Conservation (phyloP, 2,888 invertebrate species). For the Stenotaenia linearis region DNA sequence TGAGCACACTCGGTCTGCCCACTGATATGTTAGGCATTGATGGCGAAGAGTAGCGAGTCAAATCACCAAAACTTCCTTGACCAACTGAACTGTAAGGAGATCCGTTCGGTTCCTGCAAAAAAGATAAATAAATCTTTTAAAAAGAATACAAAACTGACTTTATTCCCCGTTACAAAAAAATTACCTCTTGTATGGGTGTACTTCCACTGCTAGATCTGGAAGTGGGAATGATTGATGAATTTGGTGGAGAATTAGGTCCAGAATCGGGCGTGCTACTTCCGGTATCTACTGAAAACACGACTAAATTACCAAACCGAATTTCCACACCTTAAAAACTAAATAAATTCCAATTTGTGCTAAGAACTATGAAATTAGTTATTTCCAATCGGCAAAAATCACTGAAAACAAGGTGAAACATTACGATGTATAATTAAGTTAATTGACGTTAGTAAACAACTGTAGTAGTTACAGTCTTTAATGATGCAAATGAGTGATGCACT, state of each 20-base stretch:
- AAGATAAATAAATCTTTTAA: slow-evolving; percentile 33
- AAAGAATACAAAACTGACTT: too few species aligned
- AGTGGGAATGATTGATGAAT: slow-evolving; percentile 56
- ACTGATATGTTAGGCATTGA: slow-evolving; percentile 96
- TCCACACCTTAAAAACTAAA: background rate
- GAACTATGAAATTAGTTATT: slow-evolving; percentile 9
- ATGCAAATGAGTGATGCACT: background rate
- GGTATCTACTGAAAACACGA: slow-evolving; percentile 36
- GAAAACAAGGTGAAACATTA: background rate
- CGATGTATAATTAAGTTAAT: background rate
- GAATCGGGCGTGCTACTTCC: slow-evolving; percentile 60
- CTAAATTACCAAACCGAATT: background rate
- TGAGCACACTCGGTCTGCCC: slow-evolving; percentile 61
- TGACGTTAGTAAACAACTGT: slow-evolving; percentile 15
- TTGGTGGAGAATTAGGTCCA: slow-evolving; percentile 69
- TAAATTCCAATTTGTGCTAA: background rate
- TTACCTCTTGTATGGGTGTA: slow-evolving; percentile 67
- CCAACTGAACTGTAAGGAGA: slow-evolving; percentile 52
- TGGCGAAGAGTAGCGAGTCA: slow-evolving; percentile 81
- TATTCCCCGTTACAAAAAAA: too few species aligned
- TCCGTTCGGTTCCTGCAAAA: slow-evolving; percentile 64
- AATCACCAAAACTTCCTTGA: slow-evolving; percentile 49
- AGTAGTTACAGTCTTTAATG: background rate
- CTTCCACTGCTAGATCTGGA: slow-evolving; percentile 56
- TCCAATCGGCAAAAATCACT: background rate